phyloP scores from a whole-genome alignment of 1,140 invertebrate species.

The Euwallacea similis region DNA sequence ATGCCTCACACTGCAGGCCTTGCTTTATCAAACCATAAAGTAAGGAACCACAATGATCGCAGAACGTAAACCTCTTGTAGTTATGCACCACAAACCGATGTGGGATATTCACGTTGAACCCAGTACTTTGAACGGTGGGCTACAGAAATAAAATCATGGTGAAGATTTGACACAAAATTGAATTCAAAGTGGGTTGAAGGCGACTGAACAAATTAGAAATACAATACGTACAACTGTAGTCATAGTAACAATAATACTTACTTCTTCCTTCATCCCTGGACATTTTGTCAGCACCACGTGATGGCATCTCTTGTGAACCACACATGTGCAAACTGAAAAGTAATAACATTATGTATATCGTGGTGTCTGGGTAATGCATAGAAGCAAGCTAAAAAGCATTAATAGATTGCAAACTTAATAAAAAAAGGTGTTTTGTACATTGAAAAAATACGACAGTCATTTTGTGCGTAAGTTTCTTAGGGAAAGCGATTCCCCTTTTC shows the following conservation, averaged over 20 bases:
- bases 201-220: background rate
- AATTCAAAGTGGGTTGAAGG: too few relatives aligned
- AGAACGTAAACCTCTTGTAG: constrained; percentile 98
- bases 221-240: background rate
- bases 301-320: constrained; percentile 97
- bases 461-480: too few relatives aligned
- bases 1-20: constrained; percentile 96
- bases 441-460: too few relatives aligned
- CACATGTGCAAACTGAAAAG: constrained; percentile 91
- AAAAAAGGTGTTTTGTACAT: too few relatives aligned
- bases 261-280: constrained; percentile 92
- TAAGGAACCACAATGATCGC: constrained; percentile 97
- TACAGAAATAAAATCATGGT: constrained; percentile 41
- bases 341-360: constrained; percentile 20
- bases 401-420: too few relatives aligned
- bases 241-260: constrained; percentile 50
- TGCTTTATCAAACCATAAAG: constrained; percentile 96
- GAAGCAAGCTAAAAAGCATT: too few relatives aligned
- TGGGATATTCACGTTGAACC: constrained; percentile 98
- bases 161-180: too few relatives aligned
- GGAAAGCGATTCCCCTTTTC: too few relatives aligned
- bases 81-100: constrained; percentile 93
- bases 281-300: constrained; percentile 91
- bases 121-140: constrained; percentile 65
- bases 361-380: too few relatives aligned